These are phyloP conservation scores for Scaptomyza reducta DNA, from an alignment of 2,888 invertebrate genomes.

Conservation along the genomic window DNA sequence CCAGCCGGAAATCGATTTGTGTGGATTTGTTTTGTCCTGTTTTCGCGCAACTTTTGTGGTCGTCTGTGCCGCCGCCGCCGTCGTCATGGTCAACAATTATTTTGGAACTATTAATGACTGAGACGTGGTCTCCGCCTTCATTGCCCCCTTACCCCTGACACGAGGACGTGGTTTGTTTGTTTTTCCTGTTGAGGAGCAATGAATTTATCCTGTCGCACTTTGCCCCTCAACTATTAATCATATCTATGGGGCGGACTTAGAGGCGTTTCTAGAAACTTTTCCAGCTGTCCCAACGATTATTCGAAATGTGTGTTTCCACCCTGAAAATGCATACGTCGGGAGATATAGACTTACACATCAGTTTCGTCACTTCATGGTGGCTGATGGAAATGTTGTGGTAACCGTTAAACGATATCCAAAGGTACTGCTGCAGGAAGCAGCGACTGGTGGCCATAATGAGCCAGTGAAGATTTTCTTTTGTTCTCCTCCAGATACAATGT, in stretches of 20 bases:
- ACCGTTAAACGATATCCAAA: slow-evolving; percentile 86
- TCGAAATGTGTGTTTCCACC: slow-evolving; percentile 26
- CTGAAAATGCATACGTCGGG: neutral
- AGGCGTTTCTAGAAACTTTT: slow-evolving; percentile 30
- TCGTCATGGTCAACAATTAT: slow-evolving; percentile 76
- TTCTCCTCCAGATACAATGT: neutral
- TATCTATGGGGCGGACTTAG: slow-evolving; percentile 32
- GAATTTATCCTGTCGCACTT: slow-evolving; percentile 71
- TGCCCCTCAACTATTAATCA: slow-evolving; percentile 71
- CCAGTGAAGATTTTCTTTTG: neutral
- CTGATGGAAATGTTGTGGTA: slow-evolving; percentile 87
- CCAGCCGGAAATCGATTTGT: slow-evolving; percentile 74
- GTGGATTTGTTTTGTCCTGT: slow-evolving; percentile 75
- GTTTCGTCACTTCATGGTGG: slow-evolving; percentile 86
- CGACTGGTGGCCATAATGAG: slow-evolving; percentile 32
- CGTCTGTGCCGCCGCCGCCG: slow-evolving; percentile 5
- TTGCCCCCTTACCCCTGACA: neutral
- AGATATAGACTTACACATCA: slow-evolving; percentile 87
- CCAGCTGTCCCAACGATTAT: slow-evolving; percentile 35
- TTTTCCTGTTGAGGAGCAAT: slow-evolving; percentile 65
- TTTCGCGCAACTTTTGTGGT: slow-evolving; percentile 58
- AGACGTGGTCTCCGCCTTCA: slow-evolving; percentile 43
- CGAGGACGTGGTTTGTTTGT: slow-evolving; percentile 54
- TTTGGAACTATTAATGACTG: slow-evolving; percentile 75
- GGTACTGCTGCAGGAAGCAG: slow-evolving; percentile 34